Conservation (phyloP, 2,888 invertebrate species). For the Pelosia muscerda region DNA sequence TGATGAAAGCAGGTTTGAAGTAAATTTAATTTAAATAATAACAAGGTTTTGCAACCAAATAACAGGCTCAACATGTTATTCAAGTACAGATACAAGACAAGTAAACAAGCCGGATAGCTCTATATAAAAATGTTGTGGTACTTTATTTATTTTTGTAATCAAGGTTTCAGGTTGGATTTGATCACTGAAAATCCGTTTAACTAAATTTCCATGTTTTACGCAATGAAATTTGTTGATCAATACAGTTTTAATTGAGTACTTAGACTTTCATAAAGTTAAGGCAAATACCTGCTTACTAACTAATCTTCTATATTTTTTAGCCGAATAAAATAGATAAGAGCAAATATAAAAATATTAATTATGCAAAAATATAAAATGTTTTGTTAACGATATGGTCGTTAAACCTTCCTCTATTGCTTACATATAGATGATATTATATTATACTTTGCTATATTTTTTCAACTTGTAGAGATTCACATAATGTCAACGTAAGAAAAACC, state of each 20-base stretch:
- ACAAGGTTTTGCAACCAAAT: background rate
- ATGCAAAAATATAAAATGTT: background rate
- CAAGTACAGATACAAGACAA: background rate
- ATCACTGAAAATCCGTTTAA: background rate
- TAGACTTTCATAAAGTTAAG: background rate
- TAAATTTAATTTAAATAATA: background rate
- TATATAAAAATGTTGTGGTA: background rate
- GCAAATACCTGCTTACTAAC: background rate
- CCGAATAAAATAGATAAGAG: background rate
- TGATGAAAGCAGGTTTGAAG: background rate
- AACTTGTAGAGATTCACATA: too few relatives aligned
- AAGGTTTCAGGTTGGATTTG: background rate
- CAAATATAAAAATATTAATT: background rate
- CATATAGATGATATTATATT: too few relatives aligned
- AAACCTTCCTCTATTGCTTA: background rate
- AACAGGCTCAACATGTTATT: background rate
- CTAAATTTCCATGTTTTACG: background rate
- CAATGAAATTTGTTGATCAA: background rate
- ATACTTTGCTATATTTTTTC: background rate
- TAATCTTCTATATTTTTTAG: background rate
- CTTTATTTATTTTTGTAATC: background rate
- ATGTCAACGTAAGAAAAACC: background rate
- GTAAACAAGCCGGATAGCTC: background rate
- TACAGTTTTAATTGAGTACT: background rate
- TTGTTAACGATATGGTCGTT: background rate